These are phyloP conservation scores for Siniperca obscura DNA, from an alignment of 2,797 vertebrate genomes.

Conservation along the genomic window DNA sequence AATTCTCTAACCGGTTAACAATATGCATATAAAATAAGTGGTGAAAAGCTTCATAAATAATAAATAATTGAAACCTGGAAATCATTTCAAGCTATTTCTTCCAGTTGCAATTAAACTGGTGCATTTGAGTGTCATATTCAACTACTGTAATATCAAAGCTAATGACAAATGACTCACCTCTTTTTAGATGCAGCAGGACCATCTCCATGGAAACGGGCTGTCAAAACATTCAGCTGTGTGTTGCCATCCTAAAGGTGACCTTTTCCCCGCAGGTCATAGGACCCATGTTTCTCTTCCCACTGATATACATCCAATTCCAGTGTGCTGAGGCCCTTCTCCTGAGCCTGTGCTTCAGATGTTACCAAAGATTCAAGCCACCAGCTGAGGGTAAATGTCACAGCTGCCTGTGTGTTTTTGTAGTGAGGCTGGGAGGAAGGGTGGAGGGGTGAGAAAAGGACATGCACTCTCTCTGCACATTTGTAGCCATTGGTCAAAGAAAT, in stretches of 20 bases:
- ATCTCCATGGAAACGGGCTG: slow-evolving; percentile 90
- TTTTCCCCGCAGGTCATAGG: slow-evolving; percentile 85
- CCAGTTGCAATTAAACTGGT: background rate
- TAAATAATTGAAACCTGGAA: background rate
- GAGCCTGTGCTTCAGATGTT: slow-evolving; percentile 81
- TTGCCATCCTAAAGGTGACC: slow-evolving; percentile 85
- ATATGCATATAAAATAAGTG: background rate
- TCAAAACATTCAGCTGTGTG: slow-evolving; percentile 90
- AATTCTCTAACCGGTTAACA: background rate
- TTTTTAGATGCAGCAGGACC: slow-evolving; percentile 82
- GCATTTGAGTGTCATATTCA: background rate
- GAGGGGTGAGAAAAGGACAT: background rate
- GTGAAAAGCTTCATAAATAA: background rate
- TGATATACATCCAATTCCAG: slow-evolving; percentile 88
- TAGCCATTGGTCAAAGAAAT: background rate
- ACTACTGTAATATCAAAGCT: background rate
- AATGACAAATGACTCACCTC: background rate
- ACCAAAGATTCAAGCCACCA: slow-evolving; percentile 73
- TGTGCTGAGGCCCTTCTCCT: slow-evolving; percentile 85
- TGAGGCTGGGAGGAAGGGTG: background rate
- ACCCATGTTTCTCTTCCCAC: slow-evolving; percentile 89
- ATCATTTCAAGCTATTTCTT: background rate
- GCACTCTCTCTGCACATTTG: background rate
- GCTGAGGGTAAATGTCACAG: slow-evolving; percentile 78
- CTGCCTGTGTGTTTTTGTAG: slow-evolving; percentile 51